Base-by-base conservation (phyloP, 2,113 vertebrate species). In the Paradoxurus hermaphroditus region DNA sequence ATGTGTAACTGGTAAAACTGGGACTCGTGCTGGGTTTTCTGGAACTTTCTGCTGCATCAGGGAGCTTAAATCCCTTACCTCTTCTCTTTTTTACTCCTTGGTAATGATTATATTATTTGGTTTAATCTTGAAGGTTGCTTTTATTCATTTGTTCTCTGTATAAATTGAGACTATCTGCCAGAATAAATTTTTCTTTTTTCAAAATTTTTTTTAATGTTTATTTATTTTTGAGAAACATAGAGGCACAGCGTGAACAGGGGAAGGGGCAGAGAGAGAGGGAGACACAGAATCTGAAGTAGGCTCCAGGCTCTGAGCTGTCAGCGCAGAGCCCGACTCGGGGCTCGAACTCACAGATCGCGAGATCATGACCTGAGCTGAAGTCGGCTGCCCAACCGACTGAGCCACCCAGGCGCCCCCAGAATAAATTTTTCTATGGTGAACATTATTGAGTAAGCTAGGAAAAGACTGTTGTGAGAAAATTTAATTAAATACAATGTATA, bases 131-230 rank as follows among this genome's bases (percentile, higher is more conserved):
- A 94, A 19, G 44, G 15, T 59, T 59, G 16, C 5, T 29, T 83
- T 90, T 93, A 46, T 82, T 86, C 53, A 15, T 63, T 65, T 83
- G 25, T 86, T 46, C 7, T 93, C 41, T 88, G 29, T 81, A 34
- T 77, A 25, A 62, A 77, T 78, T 86, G 63, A 77, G n/a, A 53
- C 7, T 90, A 81, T 39, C 41, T 87, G 27, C 34, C 44, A 79
- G 53, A 96, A 77, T 91, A 68, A 70, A 46, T 46, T 70, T 96
- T 85, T 93, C 31, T 62, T n/a, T n/a, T n/a, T n/a, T n/a, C n/a
- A n/a, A n/a, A n/a, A n/a, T n/a, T n/a, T n/a, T n/a, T n/a, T n/a
- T n/a, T n/a, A n/a, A n/a, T n/a, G n/a, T n/a, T n/a, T n/a, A n/a
- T n/a, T n/a, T n/a, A n/a, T n/a, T n/a, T n/a, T n/a, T n/a, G n/a